Base-by-base conservation (phyloP, 2,888 invertebrate genomes). In the Tenthredo amoena region DNA sequence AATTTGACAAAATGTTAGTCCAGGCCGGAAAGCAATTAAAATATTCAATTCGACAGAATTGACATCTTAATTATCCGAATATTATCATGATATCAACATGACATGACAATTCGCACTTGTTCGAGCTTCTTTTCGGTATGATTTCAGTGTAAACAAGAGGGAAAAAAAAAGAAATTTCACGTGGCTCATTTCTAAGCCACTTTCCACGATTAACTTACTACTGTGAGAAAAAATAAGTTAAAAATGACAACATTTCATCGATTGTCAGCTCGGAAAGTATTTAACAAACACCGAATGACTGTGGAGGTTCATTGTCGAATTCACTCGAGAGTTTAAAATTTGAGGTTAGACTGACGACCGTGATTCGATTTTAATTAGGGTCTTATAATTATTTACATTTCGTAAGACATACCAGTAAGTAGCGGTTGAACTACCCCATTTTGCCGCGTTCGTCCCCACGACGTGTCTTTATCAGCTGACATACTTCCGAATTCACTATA, bases 371-470 rank as follows among this genome's bases (percentile, higher is more conserved):
- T 15, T 26, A 65, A 31, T 77, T 43, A 55, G 43, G 10, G 34
- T n/a, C 68, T 65, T 74, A 37, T 68, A 40, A 47, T 26, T 62
- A 9, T 85, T 84, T 31, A 55, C 40, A 58, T 37, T 40, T n/a
- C 9, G 58, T 21, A 68, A 85, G 15, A 86, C 31, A 83, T 94
- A 98, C 98, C 98, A 94, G 98, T 98, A 87, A 98, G 95, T 87
- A 98, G 95, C 84, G 98, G 98, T 94, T 98, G 98, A 88, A 98
- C 97, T 91, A 98, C 96, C 89, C 97, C 96, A 94, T 97, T 97
- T 93, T 97, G 96, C 84, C 96, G 95, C 89, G 95, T 94, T 94
- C 95, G 88, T 87, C 91, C 91, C 89, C 91, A 91, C 18, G 89
- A 86, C 84, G 89, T 88, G 31, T 87, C 87, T 74, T 88, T 87